These are phyloP conservation scores for Tapirus indicus DNA, from an alignment of 2,797 vertebrate genomes.

Conservation along the genomic window DNA sequence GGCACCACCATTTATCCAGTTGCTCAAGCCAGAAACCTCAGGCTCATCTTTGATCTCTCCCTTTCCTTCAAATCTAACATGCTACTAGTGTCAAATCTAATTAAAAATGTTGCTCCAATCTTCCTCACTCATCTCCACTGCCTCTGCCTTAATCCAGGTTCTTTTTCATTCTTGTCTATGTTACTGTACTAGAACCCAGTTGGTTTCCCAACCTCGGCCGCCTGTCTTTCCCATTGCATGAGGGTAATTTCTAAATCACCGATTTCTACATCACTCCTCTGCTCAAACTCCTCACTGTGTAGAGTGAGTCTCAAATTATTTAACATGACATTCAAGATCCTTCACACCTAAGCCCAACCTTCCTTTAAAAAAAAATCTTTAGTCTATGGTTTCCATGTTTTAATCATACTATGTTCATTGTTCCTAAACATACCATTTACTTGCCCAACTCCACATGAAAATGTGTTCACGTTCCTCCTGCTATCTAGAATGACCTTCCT, in stretches of 20 bases:
- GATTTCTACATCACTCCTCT: not conserved
- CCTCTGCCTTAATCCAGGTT: not conserved
- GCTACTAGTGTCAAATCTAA: not conserved
- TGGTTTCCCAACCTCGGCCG: not conserved
- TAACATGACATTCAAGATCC: not conserved
- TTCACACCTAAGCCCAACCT: not conserved
- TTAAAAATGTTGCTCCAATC: not conserved
- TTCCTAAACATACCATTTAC: not conserved
- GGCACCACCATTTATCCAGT: not conserved
- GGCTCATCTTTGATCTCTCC: not conserved
- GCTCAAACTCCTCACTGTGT: not conserved
- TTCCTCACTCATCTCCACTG: not conserved
- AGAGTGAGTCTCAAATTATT: not conserved
- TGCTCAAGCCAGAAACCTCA: not conserved
- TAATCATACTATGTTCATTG: not conserved
- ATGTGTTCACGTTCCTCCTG: not conserved
- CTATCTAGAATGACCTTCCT: not conserved
- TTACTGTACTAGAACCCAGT: not conserved
- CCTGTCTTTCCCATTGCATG: not conserved
- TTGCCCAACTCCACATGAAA: not conserved
- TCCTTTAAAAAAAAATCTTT: not conserved
- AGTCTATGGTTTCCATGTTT: not conserved
- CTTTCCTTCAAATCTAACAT: conserved; percentile 33
- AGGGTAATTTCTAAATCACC: not conserved
- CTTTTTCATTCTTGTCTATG: not conserved